Evolutionary conservation across 1,140 invertebrate species (phyloP).

Genomic region (Drosophila takahashii): DNA sequence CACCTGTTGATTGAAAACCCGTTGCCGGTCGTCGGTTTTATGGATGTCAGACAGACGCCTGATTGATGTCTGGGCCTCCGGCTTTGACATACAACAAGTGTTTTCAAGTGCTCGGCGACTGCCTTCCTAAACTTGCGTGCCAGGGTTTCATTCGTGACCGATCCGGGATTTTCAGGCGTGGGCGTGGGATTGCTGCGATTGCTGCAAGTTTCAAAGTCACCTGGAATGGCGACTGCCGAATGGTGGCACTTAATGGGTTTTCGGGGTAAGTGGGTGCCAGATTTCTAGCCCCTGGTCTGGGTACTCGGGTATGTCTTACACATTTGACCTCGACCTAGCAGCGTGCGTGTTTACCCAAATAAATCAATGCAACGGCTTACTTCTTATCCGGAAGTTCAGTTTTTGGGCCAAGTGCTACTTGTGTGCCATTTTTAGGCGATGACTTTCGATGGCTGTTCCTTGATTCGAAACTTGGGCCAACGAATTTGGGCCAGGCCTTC

Average conservation of each 20-base stretch:
- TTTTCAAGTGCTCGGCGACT: conserved; percentile 62
- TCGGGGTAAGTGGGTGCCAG: conserved; percentile 52
- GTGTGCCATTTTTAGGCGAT: conserved; percentile 27
- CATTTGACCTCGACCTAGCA: conserved; percentile 71
- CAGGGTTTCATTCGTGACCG: conserved; percentile 58
- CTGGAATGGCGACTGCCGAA: conserved; percentile 43
- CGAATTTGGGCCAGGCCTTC: conserved; percentile 9
- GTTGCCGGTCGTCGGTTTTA: conserved; percentile 20
- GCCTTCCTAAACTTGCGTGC: conserved; percentile 58
- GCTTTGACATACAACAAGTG: conserved; percentile 75
- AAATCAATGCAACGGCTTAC: conserved; percentile 46
- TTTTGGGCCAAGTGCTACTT: conserved; percentile 33
- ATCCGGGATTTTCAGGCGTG: conserved; percentile 22
- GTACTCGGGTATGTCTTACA: conserved; percentile 29
- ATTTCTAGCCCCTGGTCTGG: conserved; percentile 43
- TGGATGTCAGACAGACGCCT: conserved; percentile 48
- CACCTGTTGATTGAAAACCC: conserved; percentile 70
- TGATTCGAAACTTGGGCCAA: conserved; percentile 19
- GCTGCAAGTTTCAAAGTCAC: conserved; percentile 72
- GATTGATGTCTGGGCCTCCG: conserved; percentile 58
- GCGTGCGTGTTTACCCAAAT: conserved; percentile 65
- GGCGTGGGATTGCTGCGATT: conserved; percentile 24
- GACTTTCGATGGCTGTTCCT: conserved; percentile 27
- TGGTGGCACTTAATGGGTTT: conserved; percentile 60
- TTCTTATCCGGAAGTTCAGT: conserved; percentile 40